These are phyloP conservation scores for Mythimna ferrago DNA, from an alignment of 2,888 invertebrate genomes.

Conservation along the genomic window DNA sequence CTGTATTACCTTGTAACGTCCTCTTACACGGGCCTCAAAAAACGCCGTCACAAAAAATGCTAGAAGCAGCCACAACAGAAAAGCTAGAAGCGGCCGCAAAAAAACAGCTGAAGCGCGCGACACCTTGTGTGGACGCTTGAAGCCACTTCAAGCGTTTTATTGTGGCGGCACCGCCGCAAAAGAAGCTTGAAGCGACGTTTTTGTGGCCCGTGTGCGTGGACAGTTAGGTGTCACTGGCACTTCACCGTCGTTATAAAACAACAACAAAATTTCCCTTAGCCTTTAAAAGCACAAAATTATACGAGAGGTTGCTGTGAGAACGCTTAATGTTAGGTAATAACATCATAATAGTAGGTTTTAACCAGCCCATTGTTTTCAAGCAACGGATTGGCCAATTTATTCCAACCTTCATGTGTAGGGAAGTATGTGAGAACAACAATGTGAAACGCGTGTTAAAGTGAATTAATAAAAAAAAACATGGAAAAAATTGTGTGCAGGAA, in stretches of 20 bases:
- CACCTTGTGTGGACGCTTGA: too few relatives aligned
- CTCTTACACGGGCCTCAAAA: too few relatives aligned
- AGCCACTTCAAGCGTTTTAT: too few relatives aligned
- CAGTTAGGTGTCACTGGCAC: too few relatives aligned
- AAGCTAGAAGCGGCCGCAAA: too few relatives aligned
- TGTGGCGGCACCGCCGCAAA: too few relatives aligned
- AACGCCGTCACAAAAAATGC: too few relatives aligned
- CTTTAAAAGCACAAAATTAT: neutral
- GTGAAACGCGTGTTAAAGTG: slow-evolving; percentile 15
- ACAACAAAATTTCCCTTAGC: neutral
- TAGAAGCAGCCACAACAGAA: too few relatives aligned
- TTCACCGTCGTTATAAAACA: neutral
- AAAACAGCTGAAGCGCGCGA: too few relatives aligned
- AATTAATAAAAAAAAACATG: slow-evolving; percentile 2
- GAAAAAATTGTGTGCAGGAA: neutral
- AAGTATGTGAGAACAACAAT: slow-evolving; percentile 20
- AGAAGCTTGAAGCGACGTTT: too few relatives aligned
- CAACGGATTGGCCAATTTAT: neutral
- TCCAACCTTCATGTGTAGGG: neutral
- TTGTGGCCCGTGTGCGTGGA: too few relatives aligned
- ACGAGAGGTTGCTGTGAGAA: neutral
- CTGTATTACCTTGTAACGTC: too few relatives aligned
- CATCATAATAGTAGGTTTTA: neutral
- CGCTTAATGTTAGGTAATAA: neutral
- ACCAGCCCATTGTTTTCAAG: neutral